Evolutionary conservation across 1,140 invertebrate genomes (phyloP), one percentile per base, ranked within the genome.

Genomic region (Tachypleus tridentatus): DNA sequence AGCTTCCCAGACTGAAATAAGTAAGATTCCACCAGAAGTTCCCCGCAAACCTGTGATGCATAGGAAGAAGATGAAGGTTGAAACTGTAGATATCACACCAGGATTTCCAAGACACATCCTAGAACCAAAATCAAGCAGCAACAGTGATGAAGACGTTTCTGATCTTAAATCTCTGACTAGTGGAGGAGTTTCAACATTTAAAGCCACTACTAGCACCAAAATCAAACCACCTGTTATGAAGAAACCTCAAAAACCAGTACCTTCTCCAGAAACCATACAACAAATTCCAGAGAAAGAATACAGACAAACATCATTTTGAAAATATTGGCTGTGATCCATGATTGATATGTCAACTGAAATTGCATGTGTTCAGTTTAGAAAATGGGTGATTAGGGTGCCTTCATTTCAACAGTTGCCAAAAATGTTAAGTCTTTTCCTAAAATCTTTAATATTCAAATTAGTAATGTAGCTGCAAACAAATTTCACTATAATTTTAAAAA

Each of bases 161-260:
- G 7, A 54, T 54, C 53, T 54, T 54, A n/a, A 54, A 54, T 54
- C 53, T 54, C 53, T 29, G n/a, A 8, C n/a, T 54, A 54, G n/a
- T 54, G 53, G n/a, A 7, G 53, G n/a, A 54, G n/a, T n/a, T n/a
- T 54, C 53, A 54, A 54, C 29, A 29, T 29, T 29, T 29, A 29
- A 29, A 29, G 29, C 29, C 29, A 29, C 29, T 29, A 29, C 29
- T 29, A 29, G 29, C 29, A n/a, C n/a, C 53, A 54, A 54, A 54
- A n/a, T 54, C 53, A 54, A 54, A 54, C 53, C 53, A 8, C 53
- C 53, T n/a, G 53, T 54, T 54, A 54, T 54, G 53, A 54, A 54
- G n/a, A 54, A 54, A 54, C 53, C 53, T n/a, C 7, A 7, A 8
- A 54, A 54, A 8, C n/a, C 7, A 7, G n/a, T 54, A 8, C 53